Conservation (phyloP, 2,113 vertebrate genomes). For the Pithys albifrons region DNA sequence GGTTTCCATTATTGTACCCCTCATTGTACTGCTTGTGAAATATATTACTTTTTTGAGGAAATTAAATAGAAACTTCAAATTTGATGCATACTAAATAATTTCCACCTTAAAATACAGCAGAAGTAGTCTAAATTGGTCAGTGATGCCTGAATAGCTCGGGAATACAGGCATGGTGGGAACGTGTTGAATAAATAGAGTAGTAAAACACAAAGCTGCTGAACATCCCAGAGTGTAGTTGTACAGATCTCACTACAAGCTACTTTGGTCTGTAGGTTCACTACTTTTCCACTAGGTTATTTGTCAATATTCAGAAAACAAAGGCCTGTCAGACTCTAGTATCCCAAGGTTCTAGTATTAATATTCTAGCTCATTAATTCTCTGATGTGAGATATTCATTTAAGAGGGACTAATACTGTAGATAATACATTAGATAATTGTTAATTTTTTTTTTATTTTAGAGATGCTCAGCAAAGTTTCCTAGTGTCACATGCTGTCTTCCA, state of each 20-base stretch:
- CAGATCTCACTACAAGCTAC: background rate
- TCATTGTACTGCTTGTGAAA: background rate
- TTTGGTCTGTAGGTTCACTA: background rate
- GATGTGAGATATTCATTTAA: background rate
- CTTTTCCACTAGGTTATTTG: background rate
- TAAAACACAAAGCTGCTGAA: background rate
- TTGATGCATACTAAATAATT: fast-evolving
- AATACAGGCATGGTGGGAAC: background rate
- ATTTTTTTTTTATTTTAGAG: background rate
- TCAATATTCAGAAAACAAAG: background rate
- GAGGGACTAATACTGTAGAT: background rate
- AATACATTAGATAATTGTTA: background rate
- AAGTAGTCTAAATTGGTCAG: background rate
- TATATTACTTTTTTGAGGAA: background rate
- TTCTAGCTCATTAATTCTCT: background rate
- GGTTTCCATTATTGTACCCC: background rate
- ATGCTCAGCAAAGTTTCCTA: background rate
- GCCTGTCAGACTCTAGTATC: background rate
- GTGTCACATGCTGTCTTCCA: fast-evolving
- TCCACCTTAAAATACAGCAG: background rate
- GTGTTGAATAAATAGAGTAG: background rate
- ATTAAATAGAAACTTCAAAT: background rate
- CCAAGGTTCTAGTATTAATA: background rate
- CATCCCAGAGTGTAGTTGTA: background rate
- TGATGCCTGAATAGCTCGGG: background rate